phyloP scores from a whole-genome alignment of 2,797 vertebrate species.

The Pipistrellus pygmaeus region DNA sequence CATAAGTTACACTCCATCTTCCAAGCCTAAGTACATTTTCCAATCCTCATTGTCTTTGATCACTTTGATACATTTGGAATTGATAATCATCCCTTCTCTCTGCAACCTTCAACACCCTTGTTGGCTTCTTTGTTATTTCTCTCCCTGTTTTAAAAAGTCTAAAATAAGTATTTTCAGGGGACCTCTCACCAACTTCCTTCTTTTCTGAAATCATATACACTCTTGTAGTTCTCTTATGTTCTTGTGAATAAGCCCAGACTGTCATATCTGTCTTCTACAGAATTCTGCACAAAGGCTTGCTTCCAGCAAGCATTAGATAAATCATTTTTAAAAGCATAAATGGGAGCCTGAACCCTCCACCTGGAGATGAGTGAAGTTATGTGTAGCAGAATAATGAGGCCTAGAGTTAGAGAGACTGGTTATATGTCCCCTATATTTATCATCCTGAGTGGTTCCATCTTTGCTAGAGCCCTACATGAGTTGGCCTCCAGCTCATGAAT shows the following conservation, averaged over 20 bases:
- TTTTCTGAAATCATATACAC: not conserved
- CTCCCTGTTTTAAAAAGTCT: constrained; percentile 18
- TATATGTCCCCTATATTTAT: not conserved
- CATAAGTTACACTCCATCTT: not conserved
- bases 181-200: not conserved
- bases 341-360: not conserved
- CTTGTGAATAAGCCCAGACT: not conserved
- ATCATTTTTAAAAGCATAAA: not conserved
- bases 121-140: not conserved
- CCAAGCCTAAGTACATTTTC: not conserved
- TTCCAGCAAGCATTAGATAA: not conserved
- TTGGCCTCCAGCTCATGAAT: not conserved
- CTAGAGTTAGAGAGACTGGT: not conserved
- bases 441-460: not conserved
- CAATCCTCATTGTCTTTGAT: not conserved
- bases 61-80: not conserved
- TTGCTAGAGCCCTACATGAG: not conserved
- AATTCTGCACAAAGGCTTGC: not conserved
- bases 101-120: not conserved
- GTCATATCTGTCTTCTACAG: not conserved
- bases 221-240: not conserved
- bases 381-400: not conserved
- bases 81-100: not conserved
- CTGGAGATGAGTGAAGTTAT: not conserved
- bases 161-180: not conserved